Evolutionary conservation across 2,888 invertebrate genomes (phyloP).

Genomic region (Patella caerulea): DNA sequence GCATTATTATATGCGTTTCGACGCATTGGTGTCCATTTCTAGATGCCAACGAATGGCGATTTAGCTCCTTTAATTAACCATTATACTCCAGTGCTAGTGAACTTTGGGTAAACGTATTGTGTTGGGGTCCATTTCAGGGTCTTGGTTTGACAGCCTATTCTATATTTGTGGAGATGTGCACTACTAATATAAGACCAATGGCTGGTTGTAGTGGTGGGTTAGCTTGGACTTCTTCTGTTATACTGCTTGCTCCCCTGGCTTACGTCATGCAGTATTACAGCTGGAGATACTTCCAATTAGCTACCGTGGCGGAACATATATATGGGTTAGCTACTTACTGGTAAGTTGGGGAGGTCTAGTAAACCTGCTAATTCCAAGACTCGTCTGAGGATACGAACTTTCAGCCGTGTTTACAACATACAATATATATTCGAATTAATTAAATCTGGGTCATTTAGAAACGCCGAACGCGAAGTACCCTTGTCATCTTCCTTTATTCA

Average conservation of each 20-base stretch:
- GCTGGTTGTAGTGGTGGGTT: conserved; percentile 39
- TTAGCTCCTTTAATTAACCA: too few relatives aligned
- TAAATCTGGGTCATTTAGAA: too few relatives aligned
- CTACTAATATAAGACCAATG: conserved; percentile 36
- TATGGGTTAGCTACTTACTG: background rate
- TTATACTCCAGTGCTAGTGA: too few relatives aligned
- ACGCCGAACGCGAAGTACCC: too few relatives aligned
- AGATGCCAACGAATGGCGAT: too few relatives aligned
- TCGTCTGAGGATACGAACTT: background rate
- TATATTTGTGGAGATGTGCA: conserved; percentile 46
- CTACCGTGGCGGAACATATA: background rate
- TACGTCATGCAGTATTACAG: conserved; percentile 43
- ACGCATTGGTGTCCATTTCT: too few relatives aligned
- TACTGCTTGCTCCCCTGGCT: conserved; percentile 42
- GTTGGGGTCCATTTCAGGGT: conserved; percentile 40
- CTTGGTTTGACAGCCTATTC: conserved; percentile 42
- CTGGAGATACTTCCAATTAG: conserved; percentile 51
- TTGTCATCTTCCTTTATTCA: too few relatives aligned
- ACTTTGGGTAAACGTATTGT: background rate
- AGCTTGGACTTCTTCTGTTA: conserved; percentile 43
- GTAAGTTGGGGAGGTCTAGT: background rate
- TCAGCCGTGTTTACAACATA: too few relatives aligned
- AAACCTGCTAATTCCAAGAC: background rate
- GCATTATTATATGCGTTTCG: too few relatives aligned
- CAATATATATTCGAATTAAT: too few relatives aligned